Evolutionary conservation across 2,113 vertebrate genomes (phyloP).

Genomic region (Phylloscopus trochilus): DNA sequence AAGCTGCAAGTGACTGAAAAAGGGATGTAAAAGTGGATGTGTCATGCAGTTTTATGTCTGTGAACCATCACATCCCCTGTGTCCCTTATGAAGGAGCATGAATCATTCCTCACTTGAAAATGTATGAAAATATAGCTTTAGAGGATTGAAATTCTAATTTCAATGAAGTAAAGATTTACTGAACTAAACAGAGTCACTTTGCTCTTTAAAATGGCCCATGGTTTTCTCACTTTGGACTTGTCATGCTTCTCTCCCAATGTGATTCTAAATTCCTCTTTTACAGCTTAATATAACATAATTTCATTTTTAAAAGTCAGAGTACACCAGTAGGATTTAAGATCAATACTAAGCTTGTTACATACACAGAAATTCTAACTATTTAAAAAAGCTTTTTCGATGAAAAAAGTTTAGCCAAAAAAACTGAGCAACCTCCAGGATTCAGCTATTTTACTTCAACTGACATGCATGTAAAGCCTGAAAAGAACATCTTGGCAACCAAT

Average conservation of each 20-base stretch:
- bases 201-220: background rate
- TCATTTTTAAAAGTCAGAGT: background rate
- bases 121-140: background rate
- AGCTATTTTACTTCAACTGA: background rate
- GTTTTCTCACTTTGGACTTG: background rate
- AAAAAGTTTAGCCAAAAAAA: background rate
- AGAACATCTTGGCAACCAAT: background rate
- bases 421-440: background rate
- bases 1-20: background rate
- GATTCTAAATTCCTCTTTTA: background rate
- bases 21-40: background rate
- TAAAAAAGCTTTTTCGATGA: background rate
- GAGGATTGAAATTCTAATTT: background rate
- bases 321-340: background rate
- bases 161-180: background rate
- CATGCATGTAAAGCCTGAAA: background rate
- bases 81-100: background rate
- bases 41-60: background rate
- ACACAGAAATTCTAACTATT: background rate
- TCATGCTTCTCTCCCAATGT: background rate
- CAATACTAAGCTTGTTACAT: background rate
- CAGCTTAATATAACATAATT: background rate
- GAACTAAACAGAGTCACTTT: background rate
- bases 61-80: background rate
- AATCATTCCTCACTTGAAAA: background rate